phyloP scores from a whole-genome alignment of 2,113 vertebrate genomes.

The Channa argus region DNA sequence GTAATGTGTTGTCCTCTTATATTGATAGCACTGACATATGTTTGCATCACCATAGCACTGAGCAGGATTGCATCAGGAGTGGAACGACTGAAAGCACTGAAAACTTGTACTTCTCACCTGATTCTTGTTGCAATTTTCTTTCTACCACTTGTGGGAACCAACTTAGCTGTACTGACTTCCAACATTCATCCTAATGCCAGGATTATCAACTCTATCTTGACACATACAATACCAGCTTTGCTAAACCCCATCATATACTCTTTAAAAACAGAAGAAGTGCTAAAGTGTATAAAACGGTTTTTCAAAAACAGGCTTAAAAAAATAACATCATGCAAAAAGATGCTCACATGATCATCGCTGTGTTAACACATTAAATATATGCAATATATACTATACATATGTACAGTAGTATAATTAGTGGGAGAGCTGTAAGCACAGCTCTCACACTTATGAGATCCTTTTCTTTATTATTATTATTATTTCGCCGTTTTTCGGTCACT shows the following conservation, averaged over 20 bases:
- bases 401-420: too few species aligned
- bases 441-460: too few species aligned
- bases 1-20: not conserved
- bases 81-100: too few species aligned
- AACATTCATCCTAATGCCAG: constrained; percentile 62
- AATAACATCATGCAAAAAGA: too few species aligned
- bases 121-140: constrained; percentile 69
- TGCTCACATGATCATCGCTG: not conserved
- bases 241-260: constrained; percentile 75
- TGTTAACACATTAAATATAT: not conserved
- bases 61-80: not conserved
- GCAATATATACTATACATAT: too few species aligned
- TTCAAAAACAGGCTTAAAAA: constrained; percentile 20
- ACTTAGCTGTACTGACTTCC: constrained; percentile 51
- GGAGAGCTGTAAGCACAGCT: too few species aligned
- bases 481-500: too few species aligned
- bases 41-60: constrained; percentile 37
- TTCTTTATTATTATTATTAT: too few species aligned
- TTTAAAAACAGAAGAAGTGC: constrained; percentile 74
- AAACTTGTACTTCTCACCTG: too few species aligned
- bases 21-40: constrained; percentile 42
- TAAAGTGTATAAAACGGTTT: constrained; percentile 44
- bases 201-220: constrained; percentile 68
- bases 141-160: constrained; percentile 31
- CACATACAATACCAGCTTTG: constrained; percentile 66